Percentiles rank a stretch among this genome's conserved stretches.
Evolutionary conservation across 2,113 vertebrate species (phyloP).

Genomic region (Anarhynchus alexandrinus): DNA sequence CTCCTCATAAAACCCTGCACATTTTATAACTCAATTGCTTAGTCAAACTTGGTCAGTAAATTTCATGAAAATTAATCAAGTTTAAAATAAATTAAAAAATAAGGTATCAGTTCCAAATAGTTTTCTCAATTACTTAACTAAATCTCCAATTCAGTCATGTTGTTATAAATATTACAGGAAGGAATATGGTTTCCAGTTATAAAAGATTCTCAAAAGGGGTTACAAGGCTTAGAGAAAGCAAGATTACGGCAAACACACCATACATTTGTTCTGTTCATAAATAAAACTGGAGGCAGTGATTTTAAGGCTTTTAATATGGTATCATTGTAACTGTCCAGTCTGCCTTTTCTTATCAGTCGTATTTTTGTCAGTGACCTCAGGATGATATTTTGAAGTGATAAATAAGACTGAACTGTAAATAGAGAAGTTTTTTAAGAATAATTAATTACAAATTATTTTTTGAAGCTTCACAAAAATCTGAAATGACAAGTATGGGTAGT

Average conservation of each 20-base stretch:
- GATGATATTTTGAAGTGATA: background rate
- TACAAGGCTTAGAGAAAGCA: background rate
- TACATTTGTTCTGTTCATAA: background rate
- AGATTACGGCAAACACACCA: background rate
- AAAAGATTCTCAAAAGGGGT: background rate
- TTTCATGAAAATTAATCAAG: background rate
- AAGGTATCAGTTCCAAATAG: background rate
- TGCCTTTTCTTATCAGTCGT: background rate
- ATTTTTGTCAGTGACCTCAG: background rate
- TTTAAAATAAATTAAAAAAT: background rate
- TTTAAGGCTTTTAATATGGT: background rate
- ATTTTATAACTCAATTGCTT: background rate
- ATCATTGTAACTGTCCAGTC: background rate
- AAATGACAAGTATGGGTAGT: too few relatives aligned
- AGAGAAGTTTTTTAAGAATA: accelerated
- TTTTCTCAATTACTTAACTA: background rate
- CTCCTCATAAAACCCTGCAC: background rate
- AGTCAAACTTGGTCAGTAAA: background rate
- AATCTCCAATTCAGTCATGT: background rate
- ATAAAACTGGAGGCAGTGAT: background rate
- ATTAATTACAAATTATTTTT: background rate
- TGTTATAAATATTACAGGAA: background rate
- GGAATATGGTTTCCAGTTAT: accelerated
- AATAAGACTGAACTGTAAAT: background rate
- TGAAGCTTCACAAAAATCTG: background rate